Percentiles rank a stretch among this genome's conserved stretches.
Evolutionary conservation across 2,113 vertebrate species (phyloP).

Genomic region (Sitta europaea): DNA sequence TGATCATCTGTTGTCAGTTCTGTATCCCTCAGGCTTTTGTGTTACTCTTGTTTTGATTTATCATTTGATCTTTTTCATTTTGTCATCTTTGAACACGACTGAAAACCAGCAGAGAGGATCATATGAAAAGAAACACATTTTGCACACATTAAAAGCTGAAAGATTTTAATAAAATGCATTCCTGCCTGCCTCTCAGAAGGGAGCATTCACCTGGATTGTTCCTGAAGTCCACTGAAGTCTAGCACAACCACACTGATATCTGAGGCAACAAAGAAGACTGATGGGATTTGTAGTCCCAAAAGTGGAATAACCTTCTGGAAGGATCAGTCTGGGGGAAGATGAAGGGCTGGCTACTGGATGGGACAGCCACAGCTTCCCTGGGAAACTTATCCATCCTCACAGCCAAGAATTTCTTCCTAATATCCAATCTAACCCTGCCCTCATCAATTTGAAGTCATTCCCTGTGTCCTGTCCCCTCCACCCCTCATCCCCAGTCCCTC

Average conservation of each 20-base stretch:
- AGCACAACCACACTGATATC: not conserved
- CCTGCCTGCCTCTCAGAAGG: not conserved
- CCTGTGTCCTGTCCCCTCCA: not conserved
- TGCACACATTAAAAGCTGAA: not conserved
- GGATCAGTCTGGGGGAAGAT: not conserved
- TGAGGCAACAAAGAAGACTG: not conserved
- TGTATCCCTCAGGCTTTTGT: slow-evolving; percentile 53
- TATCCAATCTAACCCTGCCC: not conserved
- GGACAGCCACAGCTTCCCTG: not conserved
- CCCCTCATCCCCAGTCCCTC: not conserved
- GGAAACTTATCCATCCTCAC: not conserved
- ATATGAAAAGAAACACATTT: slow-evolving; percentile 31
- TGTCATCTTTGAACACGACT: slow-evolving; percentile 41
- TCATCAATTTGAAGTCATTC: not conserved
- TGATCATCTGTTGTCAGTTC: slow-evolving; percentile 60
- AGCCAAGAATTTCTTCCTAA: not conserved
- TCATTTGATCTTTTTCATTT: slow-evolving; percentile 62
- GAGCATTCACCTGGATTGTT: not conserved
- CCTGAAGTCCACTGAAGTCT: not conserved
- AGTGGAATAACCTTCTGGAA: not conserved
- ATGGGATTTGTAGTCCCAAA: not conserved
- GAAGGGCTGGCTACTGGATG: not conserved
- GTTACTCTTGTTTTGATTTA: slow-evolving; percentile 55
- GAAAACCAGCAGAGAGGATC: slow-evolving; percentile 38
- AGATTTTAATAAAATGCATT: not conserved